phyloP scores from a whole-genome alignment of 2,797 vertebrate species.

The Scolopax bukidnonensis region DNA sequence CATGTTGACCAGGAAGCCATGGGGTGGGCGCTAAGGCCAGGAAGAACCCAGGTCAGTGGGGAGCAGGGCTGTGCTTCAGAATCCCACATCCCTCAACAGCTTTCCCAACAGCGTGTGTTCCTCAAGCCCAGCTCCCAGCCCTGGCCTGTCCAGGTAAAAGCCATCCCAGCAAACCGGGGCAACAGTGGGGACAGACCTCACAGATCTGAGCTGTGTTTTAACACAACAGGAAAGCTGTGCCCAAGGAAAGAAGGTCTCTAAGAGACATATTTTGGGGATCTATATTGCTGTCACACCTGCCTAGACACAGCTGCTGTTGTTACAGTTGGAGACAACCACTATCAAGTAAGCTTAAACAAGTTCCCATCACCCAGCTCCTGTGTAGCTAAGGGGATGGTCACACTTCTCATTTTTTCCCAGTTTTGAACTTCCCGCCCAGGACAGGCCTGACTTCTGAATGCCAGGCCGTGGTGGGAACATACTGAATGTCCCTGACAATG shows the following conservation, averaged over 20 bases:
- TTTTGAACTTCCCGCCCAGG: background rate
- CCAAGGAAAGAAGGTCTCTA: background rate
- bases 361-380: background rate
- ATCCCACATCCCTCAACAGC: rapidly evolving
- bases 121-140: background rate
- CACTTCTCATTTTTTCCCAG: background rate
- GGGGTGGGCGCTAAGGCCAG: conserved; percentile 84
- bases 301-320: background rate
- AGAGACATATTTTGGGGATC: background rate
- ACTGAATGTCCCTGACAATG: background rate
- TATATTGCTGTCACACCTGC: background rate
- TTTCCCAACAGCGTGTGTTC: background rate
- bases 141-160: background rate
- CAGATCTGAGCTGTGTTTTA: background rate
- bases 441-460: background rate
- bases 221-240: background rate
- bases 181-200: background rate
- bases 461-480: background rate
- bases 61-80: background rate
- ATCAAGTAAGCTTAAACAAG: background rate
- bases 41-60: background rate
- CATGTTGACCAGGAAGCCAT: conserved; percentile 93
- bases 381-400: background rate
- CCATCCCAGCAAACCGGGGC: background rate
- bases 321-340: background rate